A percentile compares a stretch with the other conserved stretches of the same genome.
These are phyloP conservation scores for Eupeodes luniger DNA, from an alignment of 2,888 invertebrate genomes.

Conservation along the genomic window DNA sequence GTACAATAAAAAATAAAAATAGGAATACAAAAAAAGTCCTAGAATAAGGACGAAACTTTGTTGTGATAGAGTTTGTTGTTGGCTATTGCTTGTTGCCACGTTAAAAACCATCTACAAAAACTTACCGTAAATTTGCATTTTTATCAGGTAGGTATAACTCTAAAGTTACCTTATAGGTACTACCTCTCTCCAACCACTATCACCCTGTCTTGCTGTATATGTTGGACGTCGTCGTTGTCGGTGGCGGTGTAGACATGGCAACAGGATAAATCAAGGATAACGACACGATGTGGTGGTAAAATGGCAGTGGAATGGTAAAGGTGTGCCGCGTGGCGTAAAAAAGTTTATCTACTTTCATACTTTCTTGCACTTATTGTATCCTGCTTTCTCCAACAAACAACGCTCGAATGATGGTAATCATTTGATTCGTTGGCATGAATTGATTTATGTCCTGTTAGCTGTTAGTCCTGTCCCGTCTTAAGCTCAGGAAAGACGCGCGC, in stretches of 20 bases:
- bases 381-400: not conserved
- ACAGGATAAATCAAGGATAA: conserved; percentile 76
- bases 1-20: too few species aligned
- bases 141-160: conserved; percentile 76
- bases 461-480: conserved; percentile 33
- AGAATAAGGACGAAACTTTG: conserved; percentile 42
- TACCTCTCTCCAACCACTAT: not conserved
- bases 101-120: conserved; percentile 49
- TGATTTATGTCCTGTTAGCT: conserved; percentile 72
- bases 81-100: conserved; percentile 17
- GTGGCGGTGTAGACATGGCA: conserved; percentile 70
- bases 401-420: conserved; percentile 62
- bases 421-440: conserved; percentile 75
- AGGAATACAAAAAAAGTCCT: not conserved
- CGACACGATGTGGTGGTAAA: conserved; percentile 40
- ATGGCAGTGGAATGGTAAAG: too few species aligned
- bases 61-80: conserved; percentile 63
- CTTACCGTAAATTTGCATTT: conserved; percentile 76
- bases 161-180: conserved; percentile 30
- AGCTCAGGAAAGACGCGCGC: not conserved
- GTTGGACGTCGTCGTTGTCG: not conserved
- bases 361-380: conserved; percentile 29
- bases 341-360: conserved; percentile 69
- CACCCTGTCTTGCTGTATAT: not conserved
- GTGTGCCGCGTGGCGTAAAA: conserved; percentile 2